phyloP scores from a whole-genome alignment of 1,140 invertebrate genomes.

The Penaeus indicus region DNA sequence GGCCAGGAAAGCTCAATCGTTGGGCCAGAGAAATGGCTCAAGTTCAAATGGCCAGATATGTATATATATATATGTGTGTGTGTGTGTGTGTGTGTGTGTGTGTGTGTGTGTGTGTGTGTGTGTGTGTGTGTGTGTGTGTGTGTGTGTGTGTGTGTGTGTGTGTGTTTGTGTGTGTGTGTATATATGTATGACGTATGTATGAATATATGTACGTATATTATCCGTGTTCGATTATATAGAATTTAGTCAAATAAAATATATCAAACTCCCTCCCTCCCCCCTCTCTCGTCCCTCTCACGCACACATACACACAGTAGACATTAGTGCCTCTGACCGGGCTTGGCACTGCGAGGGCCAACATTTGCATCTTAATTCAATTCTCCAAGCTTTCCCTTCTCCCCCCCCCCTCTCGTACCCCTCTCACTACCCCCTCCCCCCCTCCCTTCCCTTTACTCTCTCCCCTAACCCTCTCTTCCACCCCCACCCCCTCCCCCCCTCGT shows the following conservation, averaged over 20 bases:
- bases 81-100: not conserved
- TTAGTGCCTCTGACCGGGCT: too few relatives aligned
- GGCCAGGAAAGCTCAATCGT: too few relatives aligned
- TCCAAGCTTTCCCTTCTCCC: not conserved
- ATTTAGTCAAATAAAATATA: too few relatives aligned
- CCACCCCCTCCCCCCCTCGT: too few relatives aligned
- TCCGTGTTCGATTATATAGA: not conserved
- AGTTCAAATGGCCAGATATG: too few relatives aligned
- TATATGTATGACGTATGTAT: not conserved
- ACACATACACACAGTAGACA: too few relatives aligned
- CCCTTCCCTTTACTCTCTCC: not conserved
- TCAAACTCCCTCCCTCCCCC: not conserved
- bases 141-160: not conserved
- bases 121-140: not conserved
- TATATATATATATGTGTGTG: too few relatives aligned
- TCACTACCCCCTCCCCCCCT: too few relatives aligned
- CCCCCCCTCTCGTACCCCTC: too few relatives aligned
- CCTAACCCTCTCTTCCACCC: not conserved
- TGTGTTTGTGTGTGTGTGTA: not conserved
- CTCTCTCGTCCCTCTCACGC: too few relatives aligned
- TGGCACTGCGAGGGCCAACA: not conserved
- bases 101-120: not conserved
- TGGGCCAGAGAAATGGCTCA: too few relatives aligned
- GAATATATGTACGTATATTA: not conserved
- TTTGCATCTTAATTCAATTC: conserved; percentile 29